Base-by-base conservation (phyloP, 2,888 invertebrate genomes). In the Parapristionchus giblindavisi region DNA sequence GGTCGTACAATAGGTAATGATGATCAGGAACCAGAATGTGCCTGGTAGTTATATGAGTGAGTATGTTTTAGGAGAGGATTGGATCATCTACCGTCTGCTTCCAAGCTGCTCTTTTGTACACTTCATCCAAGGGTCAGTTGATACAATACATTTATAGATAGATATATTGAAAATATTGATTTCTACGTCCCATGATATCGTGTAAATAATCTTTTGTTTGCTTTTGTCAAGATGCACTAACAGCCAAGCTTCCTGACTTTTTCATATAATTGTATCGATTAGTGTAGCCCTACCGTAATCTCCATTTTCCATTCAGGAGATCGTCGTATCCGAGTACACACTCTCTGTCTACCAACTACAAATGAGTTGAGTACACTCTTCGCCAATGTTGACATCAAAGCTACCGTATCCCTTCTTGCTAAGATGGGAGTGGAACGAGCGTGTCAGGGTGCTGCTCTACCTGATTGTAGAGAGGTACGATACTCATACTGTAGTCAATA, bases 361-460 rank as follows among this genome's bases (percentile, higher is more conserved):
- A 92, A 92, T 75, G 94, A 92, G 84, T 88, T 98, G 75, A 91
- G 92, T 1, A 97, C 97, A 86, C 92, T 99, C 5, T 91, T 96
- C 84, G 92, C 93, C 92, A 84, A 87, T 17, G 98, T 97, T 0
- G 98, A 99, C 90, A 93, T 96, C 87, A 94, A 95, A 89, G 81
- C 81, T 14, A 77, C 98, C 81, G 91, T 95, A 73, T 95, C 95
- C 73, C 89, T 99, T 78, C 91, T 99, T 38, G 92, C 94, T 34
- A 98, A 98, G 92, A 98, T 99, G 96, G 97, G 96, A 78, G 96
- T 95, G 77, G 98, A 99, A 89, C 92, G 96, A 60, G 94, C 94
- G 78, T 91, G 93, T 85, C 94, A 94, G 36, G 94, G 85, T 27
- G 77, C 79, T 24, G 77, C 81, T 6, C 90, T 98, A 88, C 91